Conservation (phyloP, 2,797 vertebrate species). For the Acipenser transmontanus region DNA sequence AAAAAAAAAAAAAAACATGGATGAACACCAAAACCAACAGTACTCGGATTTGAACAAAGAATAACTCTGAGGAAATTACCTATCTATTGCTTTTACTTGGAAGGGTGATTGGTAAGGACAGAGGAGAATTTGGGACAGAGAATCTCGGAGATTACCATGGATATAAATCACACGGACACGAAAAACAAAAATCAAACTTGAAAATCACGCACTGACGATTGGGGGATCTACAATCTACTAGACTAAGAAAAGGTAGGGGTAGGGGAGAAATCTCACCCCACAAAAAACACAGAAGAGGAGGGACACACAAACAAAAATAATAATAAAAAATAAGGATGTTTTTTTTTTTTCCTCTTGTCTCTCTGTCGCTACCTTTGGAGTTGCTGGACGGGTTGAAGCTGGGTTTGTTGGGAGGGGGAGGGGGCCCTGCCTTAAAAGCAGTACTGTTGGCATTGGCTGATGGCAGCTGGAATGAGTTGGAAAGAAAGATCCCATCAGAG, state of each 20-base stretch:
- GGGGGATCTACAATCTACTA: constrained; percentile 25
- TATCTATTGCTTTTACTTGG: constrained; percentile 31
- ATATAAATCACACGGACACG: background rate
- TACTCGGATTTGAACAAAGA: constrained; percentile 67
- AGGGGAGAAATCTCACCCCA: constrained; percentile 29
- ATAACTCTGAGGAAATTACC: constrained; percentile 40
- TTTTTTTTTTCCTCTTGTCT: constrained; percentile 41
- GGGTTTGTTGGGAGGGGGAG: constrained; percentile 75
- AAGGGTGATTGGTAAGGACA: constrained; percentile 33
- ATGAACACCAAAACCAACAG: constrained; percentile 91
- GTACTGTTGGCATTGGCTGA: constrained; percentile 93
- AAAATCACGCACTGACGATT: constrained; percentile 19
- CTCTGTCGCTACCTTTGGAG: constrained; percentile 76
- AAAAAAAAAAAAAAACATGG: constrained; percentile 53
- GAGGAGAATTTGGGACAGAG: constrained; percentile 25
- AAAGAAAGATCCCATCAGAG: constrained; percentile 93
- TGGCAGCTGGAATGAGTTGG: constrained; percentile 82
- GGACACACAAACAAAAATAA: constrained; percentile 4
- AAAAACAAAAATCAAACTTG: constrained; percentile 21
- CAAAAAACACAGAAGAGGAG: constrained; percentile 30
- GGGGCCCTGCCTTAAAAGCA: constrained; percentile 60
- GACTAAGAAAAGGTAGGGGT: constrained; percentile 27
- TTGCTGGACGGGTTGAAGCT: constrained; percentile 63
- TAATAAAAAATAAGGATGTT: constrained; percentile 31
- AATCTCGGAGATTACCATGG: background rate